Percentiles rank a stretch among this genome's conserved stretches.
phyloP scores from a whole-genome alignment of 1,140 invertebrate species.

The Polypedilum pembai region DNA sequence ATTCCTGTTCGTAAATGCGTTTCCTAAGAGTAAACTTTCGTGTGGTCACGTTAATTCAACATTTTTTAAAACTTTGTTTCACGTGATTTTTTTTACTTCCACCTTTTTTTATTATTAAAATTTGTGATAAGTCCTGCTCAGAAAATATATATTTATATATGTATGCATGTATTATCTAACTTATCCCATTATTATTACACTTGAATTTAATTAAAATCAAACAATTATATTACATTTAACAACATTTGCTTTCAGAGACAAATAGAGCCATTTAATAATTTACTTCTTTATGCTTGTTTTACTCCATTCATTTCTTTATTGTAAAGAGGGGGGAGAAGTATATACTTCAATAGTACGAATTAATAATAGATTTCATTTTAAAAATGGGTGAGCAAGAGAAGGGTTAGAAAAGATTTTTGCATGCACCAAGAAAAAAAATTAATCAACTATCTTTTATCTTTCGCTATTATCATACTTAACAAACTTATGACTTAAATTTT shows the following conservation, averaged over 20 bases:
- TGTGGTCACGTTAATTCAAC: not conserved
- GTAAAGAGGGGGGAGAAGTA: too few relatives aligned
- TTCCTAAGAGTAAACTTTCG: not conserved
- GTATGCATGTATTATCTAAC: not conserved
- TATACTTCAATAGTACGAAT: too few relatives aligned
- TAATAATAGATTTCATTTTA: too few relatives aligned
- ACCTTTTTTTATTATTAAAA: not conserved
- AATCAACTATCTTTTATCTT: slow-evolving; percentile 7
- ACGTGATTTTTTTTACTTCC: not conserved
- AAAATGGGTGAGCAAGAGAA: not conserved
- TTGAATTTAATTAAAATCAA: not conserved
- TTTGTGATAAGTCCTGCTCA: slow-evolving; percentile 10
- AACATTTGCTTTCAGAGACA: not conserved
- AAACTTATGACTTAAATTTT: not conserved
- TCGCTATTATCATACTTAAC: not conserved
- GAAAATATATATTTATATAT: not conserved
- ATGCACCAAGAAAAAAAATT: not conserved
- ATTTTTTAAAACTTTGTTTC: not conserved
- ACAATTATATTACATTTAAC: slow-evolving; percentile 14
- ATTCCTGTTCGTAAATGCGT: slow-evolving; percentile 9
- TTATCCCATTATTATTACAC: not conserved
- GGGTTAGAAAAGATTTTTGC: not conserved
- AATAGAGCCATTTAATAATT: slow-evolving; percentile 13
- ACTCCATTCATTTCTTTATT: not conserved
- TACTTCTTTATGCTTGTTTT: not conserved